phyloP scores from a whole-genome alignment of 2,888 invertebrate genomes.

The Epiblema foenella region DNA sequence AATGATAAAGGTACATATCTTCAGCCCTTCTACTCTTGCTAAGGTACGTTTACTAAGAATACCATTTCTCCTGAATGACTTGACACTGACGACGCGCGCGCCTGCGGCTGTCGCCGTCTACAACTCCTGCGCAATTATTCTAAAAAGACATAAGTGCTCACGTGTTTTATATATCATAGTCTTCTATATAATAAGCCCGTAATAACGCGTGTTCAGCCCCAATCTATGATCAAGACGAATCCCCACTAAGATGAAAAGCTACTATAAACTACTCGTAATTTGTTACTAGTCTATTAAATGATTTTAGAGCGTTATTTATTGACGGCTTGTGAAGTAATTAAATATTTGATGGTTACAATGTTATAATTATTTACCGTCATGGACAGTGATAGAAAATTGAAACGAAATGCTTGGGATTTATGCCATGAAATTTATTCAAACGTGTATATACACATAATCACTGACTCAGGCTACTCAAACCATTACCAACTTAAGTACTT shows the following conservation, averaged over 20 bases:
- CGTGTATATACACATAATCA: no score
- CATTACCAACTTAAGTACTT: no score
- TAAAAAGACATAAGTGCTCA: constrained; percentile 45
- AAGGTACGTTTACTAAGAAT: constrained; percentile 32
- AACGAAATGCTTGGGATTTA: constrained; percentile 2
- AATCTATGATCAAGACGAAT: constrained; percentile 72
- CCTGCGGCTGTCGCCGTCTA: constrained; percentile 50
- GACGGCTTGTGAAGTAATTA: constrained; percentile 32
- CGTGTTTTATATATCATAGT: neutral
- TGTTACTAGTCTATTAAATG: constrained; percentile 35
- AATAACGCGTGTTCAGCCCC: constrained; percentile 42
- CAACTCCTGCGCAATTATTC: constrained; percentile 54
- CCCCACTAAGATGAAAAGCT: constrained; percentile 74
- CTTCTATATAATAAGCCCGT: neutral
- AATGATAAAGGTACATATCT: neutral
- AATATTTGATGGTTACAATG: constrained; percentile 38
- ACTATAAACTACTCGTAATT: constrained; percentile 60
- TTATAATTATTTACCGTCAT: constrained; percentile 31
- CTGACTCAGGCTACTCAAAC: no score
- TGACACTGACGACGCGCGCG: constrained; percentile 48
- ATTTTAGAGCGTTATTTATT: constrained; percentile 38
- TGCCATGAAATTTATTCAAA: neutral
- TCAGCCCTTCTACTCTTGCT: constrained; percentile 1
- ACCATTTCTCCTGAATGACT: constrained; percentile 32
- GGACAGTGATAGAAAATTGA: constrained; percentile 5